Percentiles rank a stretch among this genome's conserved stretches.
These are phyloP conservation scores for Agelas oroides DNA, from an alignment of 37 sponge, comb jelly and placozoan species.

Conservation along the genomic window DNA sequence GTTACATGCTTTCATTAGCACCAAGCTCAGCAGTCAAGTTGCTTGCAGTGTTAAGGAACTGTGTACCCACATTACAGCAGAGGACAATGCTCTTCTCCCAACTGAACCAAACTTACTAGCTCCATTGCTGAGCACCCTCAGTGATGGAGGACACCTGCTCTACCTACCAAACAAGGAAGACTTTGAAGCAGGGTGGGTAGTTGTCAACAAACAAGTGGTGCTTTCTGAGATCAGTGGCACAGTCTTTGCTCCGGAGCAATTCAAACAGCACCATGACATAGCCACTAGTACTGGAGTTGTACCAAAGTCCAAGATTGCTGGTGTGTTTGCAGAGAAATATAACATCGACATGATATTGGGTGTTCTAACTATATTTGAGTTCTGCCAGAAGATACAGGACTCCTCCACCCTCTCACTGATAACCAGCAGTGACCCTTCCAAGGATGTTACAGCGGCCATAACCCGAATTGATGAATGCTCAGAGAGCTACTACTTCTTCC, in stretches of 20 bases:
- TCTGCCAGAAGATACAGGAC: constrained; percentile 22
- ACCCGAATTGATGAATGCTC: neutral
- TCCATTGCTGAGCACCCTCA: neutral
- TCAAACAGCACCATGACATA: neutral
- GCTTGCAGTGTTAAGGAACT: too few species aligned
- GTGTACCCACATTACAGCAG: too few species aligned
- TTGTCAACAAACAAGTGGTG: constrained; percentile 11
- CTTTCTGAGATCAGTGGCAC: constrained; percentile 10
- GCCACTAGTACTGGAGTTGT: constrained; percentile 19
- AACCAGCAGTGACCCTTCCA: too few species aligned
- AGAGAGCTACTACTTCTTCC: constrained; percentile 28
- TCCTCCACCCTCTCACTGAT: neutral
- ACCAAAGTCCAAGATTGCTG: neutral
- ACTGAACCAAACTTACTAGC: neutral
- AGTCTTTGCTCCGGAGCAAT: constrained; percentile 28
- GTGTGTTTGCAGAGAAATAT: constrained; percentile 3
- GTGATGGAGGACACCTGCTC: constrained; percentile 9
- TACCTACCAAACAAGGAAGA: neutral
- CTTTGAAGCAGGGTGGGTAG: neutral
- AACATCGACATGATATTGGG: constrained; percentile 1
- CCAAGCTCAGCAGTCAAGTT: too few species aligned
- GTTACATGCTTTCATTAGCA: too few species aligned
- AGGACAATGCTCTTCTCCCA: neutral
- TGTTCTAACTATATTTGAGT: constrained; percentile 15
- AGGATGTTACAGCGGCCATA: too few species aligned